Evolutionary conservation across 2,113 vertebrate species (phyloP).

Genomic region (Ceyx margarethae): DNA sequence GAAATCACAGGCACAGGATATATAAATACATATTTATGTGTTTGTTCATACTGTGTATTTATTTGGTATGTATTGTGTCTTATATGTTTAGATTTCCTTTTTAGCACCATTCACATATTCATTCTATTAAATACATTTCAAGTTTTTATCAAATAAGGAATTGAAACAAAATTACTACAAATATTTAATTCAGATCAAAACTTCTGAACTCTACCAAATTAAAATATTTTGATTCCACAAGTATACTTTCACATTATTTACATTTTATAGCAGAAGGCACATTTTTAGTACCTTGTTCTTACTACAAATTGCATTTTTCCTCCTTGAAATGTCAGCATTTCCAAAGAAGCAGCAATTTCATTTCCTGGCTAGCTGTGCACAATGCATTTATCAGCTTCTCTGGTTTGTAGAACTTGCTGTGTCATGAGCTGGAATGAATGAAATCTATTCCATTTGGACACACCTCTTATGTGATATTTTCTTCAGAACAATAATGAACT

Average conservation of each 20-base stretch:
- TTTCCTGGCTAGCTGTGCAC: background rate
- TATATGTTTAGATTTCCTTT: background rate
- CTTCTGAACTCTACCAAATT: background rate
- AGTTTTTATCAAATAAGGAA: background rate
- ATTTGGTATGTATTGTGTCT: background rate
- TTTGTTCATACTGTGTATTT: background rate
- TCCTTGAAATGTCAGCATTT: slow-evolving; percentile 11
- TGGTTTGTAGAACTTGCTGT: slow-evolving; percentile 5
- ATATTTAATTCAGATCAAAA: background rate
- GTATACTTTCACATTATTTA: background rate
- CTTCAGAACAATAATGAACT: background rate
- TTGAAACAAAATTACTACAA: background rate
- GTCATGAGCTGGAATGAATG: slow-evolving; percentile 3
- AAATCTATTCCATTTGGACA: background rate
- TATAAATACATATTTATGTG: background rate
- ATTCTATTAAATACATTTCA: background rate
- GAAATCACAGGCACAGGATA: background rate
- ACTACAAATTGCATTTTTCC: background rate
- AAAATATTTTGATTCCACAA: background rate
- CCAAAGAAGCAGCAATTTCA: background rate
- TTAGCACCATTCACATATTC: background rate
- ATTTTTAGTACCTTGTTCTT: background rate
- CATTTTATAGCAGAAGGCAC: background rate
- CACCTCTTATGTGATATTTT: background rate
- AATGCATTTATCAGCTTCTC: background rate